Conservation (phyloP, 2,888 invertebrate species). For the Melinaea marsaeus region DNA sequence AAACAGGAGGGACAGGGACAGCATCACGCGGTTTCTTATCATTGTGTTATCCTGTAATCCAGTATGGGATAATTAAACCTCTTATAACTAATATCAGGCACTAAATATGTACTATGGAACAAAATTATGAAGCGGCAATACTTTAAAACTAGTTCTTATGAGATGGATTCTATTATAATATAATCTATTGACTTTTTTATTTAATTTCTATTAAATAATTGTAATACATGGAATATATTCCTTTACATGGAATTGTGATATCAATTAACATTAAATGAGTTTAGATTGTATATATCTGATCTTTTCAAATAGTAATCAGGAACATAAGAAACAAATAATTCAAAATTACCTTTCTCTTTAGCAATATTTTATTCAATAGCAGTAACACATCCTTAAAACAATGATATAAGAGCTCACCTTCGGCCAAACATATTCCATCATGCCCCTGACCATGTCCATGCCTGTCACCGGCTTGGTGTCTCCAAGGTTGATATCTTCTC, state of each 20-base stretch:
- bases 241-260: too few species aligned
- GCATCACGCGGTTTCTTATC: slow-evolving; percentile 86
- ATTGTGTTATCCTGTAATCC: slow-evolving; percentile 82
- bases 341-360: too few species aligned
- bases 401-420: slow-evolving; percentile 75
- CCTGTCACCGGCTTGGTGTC: slow-evolving; percentile 81
- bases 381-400: background rate
- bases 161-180: too few species aligned
- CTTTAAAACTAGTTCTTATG: too few species aligned
- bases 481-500: slow-evolving; percentile 80
- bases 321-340: too few species aligned
- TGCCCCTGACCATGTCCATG: slow-evolving; percentile 88
- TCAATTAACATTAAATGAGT: too few species aligned
- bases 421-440: slow-evolving; percentile 97
- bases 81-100: background rate
- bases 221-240: too few species aligned
- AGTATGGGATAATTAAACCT: background rate
- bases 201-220: too few species aligned
- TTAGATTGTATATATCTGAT: too few species aligned
- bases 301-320: too few species aligned
- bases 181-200: too few species aligned
- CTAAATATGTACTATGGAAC: background rate
- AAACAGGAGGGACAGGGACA: slow-evolving; percentile 88
- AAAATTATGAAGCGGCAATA: too few species aligned
- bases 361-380: slow-evolving; percentile 3